phyloP scores from a whole-genome alignment of 2,888 invertebrate genomes.

The Conus canariensis region DNA sequence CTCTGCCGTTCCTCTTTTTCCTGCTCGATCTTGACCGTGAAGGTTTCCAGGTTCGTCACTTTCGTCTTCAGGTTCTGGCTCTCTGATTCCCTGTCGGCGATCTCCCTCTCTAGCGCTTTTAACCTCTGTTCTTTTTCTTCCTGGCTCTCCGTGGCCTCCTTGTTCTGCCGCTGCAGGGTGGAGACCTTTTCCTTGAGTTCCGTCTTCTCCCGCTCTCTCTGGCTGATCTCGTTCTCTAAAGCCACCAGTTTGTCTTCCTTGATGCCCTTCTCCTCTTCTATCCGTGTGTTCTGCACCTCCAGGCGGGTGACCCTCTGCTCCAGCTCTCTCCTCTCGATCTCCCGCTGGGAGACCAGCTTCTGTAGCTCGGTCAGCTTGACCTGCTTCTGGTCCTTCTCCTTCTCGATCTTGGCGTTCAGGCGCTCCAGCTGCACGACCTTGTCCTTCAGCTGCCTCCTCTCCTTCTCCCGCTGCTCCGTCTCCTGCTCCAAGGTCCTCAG shows the following conservation, averaged over 20 bases:
- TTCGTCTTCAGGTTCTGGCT: conserved; percentile 19
- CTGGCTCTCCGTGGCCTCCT: conserved; percentile 23
- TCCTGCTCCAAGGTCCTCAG: conserved; percentile 28
- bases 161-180: conserved; percentile 25
- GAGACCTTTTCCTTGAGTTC: conserved; percentile 27
- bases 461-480: conserved; percentile 26
- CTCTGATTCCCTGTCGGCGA: conserved; percentile 17
- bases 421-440: conserved; percentile 27
- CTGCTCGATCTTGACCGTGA: conserved; percentile 20
- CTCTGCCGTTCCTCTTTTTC: conserved; percentile 27
- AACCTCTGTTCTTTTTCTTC: conserved; percentile 20
- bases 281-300: conserved; percentile 29
- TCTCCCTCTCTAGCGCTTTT: conserved; percentile 2
- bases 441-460: conserved; percentile 20
- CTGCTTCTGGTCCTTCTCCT: conserved; percentile 35
- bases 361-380: conserved; percentile 27
- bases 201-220: conserved; percentile 17
- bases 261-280: conserved; percentile 30
- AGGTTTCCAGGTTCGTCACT: conserved; percentile 16
- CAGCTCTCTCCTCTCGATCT: conserved; percentile 10
- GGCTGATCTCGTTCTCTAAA: conserved; percentile 22
- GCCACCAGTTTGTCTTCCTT: conserved; percentile 23
- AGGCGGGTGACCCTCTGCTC: conserved; percentile 16
- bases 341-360: conserved; percentile 25
- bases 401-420: conserved; percentile 31